Evolutionary conservation across 2,888 invertebrate genomes (phyloP), one percentile per base, ranked within the genome.

Genomic region (Andrena bicolor): DNA sequence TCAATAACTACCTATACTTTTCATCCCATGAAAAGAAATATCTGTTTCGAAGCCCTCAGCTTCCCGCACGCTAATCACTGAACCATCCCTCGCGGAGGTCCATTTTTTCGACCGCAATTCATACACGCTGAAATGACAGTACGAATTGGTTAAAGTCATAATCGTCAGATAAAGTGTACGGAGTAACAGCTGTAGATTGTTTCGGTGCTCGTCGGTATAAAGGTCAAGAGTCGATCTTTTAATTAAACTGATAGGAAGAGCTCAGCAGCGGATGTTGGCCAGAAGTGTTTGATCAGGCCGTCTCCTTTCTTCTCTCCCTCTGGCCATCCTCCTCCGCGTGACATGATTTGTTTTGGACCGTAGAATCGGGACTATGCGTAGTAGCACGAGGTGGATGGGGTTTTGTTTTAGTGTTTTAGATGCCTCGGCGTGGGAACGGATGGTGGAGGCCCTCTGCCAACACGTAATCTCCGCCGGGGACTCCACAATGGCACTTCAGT

Each of bases 401-500:
- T 92, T 92, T 92, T 92, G 91, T 92, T 93, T 93, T 90, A 91
- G 89, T 90, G 89, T 91, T 93, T 92, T 90, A 91, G 90, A 90
- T 89, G 90, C 89, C 90, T 88, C 83, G 86, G 87, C 93, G 93
- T 93, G 93, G 92, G 93, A 93, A 93, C 91, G 90, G 88, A 87
- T 89, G 86, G 89, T 85, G 87, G 82, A 85, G 83, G 69, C 80
- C 72, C 79, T 73, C 69, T 74, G 73, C 78, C 69, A 58, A 75
- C 81, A 74, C 84, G 84, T 84, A 83, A 83, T 84, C 79, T 83
- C 80, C 82, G 69, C 74, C 53, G 60, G 63, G 76, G 79, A 77
- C 80, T 79, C 80, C 70, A 90, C 88, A 89, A 90, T 90, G 85
- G 82, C 75, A 85, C 84, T 87, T 80, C 80, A 83, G 41, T 51